Percentiles rank a stretch among this genome's conserved stretches.
Evolutionary conservation across 1,140 invertebrate genomes (phyloP).

Genomic region (Pogonognathellus flavescens): DNA sequence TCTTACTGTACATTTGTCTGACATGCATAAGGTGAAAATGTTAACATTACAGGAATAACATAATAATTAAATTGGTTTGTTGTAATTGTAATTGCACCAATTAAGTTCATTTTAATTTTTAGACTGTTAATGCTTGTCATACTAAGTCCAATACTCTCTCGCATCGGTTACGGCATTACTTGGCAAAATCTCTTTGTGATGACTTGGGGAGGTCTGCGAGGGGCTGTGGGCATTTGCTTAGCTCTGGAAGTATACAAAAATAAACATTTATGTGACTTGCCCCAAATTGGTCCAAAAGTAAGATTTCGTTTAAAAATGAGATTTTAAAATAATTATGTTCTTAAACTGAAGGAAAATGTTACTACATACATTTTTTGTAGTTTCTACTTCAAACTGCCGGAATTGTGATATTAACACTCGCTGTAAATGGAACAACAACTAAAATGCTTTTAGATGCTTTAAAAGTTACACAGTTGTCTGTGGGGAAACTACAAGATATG

Average conservation of each 20-base stretch:
- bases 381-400: conserved; percentile 71
- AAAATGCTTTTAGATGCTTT: conserved; percentile 69
- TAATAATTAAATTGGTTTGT: too few relatives aligned
- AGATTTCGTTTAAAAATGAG: background rate
- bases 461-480: conserved; percentile 70
- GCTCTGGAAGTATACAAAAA: conserved; percentile 70
- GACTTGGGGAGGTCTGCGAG: conserved; percentile 68
- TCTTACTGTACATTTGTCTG: conserved; percentile 70
- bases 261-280: conserved; percentile 67
- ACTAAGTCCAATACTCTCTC: conserved; percentile 70
- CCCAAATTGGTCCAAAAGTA: conserved; percentile 66
- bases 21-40: conserved; percentile 69
- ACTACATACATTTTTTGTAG: conserved; percentile 68
- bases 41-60: too few relatives aligned
- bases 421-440: conserved; percentile 72
- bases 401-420: conserved; percentile 70
- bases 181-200: conserved; percentile 69
- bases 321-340: too few relatives aligned
- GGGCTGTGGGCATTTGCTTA: conserved; percentile 71
- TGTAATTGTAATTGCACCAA: too few relatives aligned
- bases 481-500: conserved; percentile 70
- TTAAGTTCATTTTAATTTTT: background rate
- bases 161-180: conserved; percentile 71
- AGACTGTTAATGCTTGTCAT: conserved; percentile 69
- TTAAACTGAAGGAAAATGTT: too few relatives aligned